Percentiles rank a stretch among this genome's conserved stretches.
These are phyloP conservation scores for Prenolepis imparis DNA, from an alignment of 2,888 invertebrate species.

Conservation along the genomic window DNA sequence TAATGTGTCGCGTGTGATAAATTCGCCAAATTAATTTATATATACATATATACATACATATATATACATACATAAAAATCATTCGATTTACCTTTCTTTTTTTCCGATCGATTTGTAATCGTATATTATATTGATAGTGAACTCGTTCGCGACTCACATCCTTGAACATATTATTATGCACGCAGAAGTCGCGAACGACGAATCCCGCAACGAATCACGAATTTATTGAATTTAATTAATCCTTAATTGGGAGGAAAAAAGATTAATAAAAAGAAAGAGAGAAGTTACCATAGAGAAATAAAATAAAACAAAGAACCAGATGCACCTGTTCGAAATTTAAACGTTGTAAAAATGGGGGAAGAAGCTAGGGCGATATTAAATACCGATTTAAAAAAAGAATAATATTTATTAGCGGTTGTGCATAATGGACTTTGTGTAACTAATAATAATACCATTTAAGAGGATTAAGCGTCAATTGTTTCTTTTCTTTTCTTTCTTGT, in stretches of 20 bases:
- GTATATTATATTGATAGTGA: conserved; percentile 14
- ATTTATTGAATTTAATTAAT: conserved; percentile 31
- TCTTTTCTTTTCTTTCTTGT: not conserved
- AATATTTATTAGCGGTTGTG: conserved; percentile 7
- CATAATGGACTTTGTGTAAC: conserved; percentile 20
- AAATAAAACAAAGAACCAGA: not conserved
- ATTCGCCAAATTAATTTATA: conserved; percentile 45
- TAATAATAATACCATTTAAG: conserved; percentile 34
- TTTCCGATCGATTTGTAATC: not conserved
- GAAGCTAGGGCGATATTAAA: conserved; percentile 1
- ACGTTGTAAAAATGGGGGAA: conserved; percentile 27
- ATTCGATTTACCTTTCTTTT: conserved; percentile 20
- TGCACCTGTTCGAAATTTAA: conserved; percentile 28
- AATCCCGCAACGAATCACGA: conserved; percentile 7
- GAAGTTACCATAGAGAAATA: conserved; percentile 7
- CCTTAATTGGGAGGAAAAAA: not conserved
- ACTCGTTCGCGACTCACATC: conserved; percentile 19
- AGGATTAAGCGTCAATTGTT: not conserved
- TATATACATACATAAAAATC: not conserved
- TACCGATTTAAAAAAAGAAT: not conserved
- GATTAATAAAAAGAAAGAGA: not conserved
- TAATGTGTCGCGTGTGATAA: conserved; percentile 12
- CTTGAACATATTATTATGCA: not conserved
- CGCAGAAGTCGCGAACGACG: not conserved
- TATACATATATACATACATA: not conserved